Conservation (phyloP, 2,113 vertebrate genomes). For the Antennarius striatus region DNA sequence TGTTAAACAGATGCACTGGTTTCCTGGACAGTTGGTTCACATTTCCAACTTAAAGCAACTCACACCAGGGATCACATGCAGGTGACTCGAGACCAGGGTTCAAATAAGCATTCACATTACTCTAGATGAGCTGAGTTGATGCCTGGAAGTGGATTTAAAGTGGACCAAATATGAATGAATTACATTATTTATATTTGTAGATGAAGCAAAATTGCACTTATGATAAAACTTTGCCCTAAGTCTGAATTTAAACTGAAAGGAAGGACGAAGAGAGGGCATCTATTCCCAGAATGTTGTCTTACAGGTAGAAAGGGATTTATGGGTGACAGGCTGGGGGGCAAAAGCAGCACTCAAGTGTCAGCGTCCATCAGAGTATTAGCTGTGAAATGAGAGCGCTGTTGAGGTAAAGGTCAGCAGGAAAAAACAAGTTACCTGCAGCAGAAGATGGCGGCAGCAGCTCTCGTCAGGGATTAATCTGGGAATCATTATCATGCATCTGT, state of each 20-base stretch:
- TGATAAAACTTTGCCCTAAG: not conserved
- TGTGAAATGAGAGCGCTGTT: constrained; percentile 44
- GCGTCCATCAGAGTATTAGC: constrained; percentile 40
- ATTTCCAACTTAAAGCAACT: too few relatives aligned
- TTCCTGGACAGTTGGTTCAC: too few relatives aligned
- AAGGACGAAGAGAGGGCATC: constrained; percentile 29
- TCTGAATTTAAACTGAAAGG: not conserved
- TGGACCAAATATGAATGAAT: too few relatives aligned
- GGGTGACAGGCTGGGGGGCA: constrained; percentile 37
- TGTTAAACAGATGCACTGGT: too few relatives aligned
- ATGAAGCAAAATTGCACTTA: not conserved
- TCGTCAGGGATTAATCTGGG: constrained; percentile 71
- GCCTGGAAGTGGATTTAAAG: too few relatives aligned
- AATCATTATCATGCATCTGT: constrained; percentile 75
- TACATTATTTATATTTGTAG: not conserved
- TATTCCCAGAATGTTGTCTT: constrained; percentile 35
- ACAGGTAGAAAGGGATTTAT: constrained; percentile 30
- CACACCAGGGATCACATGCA: too few relatives aligned
- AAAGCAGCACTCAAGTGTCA: constrained; percentile 43
- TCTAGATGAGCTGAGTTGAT: too few relatives aligned
- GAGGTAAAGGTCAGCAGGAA: constrained; percentile 69
- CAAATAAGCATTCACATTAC: too few relatives aligned
- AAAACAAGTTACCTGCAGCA: constrained; percentile 27
- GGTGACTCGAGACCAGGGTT: too few relatives aligned
- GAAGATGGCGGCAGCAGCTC: constrained; percentile 11